Conservation (phyloP, 2,113 vertebrate species). For the Syngnathoides biaculeatus region DNA sequence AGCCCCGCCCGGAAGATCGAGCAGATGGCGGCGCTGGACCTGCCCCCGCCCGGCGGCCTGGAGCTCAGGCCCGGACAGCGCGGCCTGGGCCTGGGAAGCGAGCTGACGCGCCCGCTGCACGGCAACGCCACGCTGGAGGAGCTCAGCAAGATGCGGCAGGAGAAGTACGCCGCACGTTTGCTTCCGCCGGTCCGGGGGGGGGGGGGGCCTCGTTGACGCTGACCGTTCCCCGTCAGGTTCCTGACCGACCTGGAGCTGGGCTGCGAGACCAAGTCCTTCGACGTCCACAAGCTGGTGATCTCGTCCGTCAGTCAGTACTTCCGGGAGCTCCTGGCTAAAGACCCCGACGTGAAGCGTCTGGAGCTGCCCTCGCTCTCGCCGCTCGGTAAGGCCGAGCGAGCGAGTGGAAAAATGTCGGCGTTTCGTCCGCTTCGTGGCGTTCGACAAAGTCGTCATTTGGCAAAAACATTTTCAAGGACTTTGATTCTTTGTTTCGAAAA, state of each 20-base stretch:
- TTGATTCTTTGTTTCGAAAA: too few relatives aligned
- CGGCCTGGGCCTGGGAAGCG: slow-evolving; percentile 72
- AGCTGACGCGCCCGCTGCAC: slow-evolving; percentile 69
- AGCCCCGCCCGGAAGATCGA: slow-evolving; percentile 69
- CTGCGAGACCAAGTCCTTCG: slow-evolving; percentile 81
- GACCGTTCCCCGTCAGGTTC: slow-evolving; percentile 51
- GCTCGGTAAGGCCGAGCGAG: slow-evolving; percentile 59
- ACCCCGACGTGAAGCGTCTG: slow-evolving; percentile 73
- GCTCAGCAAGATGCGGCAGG: slow-evolving; percentile 79
- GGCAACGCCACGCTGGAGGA: slow-evolving; percentile 76
- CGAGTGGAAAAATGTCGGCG: too few relatives aligned
- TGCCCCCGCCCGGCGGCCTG: slow-evolving; percentile 73
- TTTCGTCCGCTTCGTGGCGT: too few relatives aligned
- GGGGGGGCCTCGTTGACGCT: background rate
- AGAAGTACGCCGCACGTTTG: too few relatives aligned
- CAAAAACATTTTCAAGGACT: too few relatives aligned
- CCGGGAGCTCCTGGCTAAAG: slow-evolving; percentile 75
- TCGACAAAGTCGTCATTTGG: too few relatives aligned
- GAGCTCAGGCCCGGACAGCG: slow-evolving; percentile 74
- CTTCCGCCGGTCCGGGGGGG: too few relatives aligned
- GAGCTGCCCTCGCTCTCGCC: slow-evolving; percentile 76
- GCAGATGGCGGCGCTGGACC: slow-evolving; percentile 74
- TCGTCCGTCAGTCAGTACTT: slow-evolving; percentile 81
- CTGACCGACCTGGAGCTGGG: slow-evolving; percentile 79
- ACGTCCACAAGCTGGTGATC: slow-evolving; percentile 80